These are phyloP conservation scores for Semnopithecus entellus DNA, from an alignment of 2,113 vertebrate genomes.

Conservation along the genomic window DNA sequence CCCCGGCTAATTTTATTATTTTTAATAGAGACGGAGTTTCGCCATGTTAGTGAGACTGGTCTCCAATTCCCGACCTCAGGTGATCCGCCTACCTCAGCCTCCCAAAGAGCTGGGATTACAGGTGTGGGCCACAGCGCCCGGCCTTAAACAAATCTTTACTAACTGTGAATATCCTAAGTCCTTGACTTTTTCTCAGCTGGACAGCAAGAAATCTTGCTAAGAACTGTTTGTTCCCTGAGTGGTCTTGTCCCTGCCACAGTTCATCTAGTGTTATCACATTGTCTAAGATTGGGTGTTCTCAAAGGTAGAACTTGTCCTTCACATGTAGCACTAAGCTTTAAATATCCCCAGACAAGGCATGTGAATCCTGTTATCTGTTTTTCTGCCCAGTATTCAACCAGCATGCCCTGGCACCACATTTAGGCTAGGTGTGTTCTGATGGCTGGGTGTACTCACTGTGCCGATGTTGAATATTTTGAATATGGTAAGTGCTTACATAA, in stretches of 20 bases:
- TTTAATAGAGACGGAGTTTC: too few species aligned
- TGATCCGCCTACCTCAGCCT: too few species aligned
- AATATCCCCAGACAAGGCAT: neutral
- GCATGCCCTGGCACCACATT: neutral
- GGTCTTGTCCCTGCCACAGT: neutral
- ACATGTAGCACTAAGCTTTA: neutral
- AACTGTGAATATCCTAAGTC: neutral
- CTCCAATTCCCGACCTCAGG: too few species aligned
- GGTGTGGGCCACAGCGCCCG: too few species aligned
- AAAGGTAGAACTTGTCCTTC: neutral
- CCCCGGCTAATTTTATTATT: too few species aligned
- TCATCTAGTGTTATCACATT: neutral
- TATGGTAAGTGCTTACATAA: neutral
- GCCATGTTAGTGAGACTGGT: too few species aligned
- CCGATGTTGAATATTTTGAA: constrained; percentile 4
- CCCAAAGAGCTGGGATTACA: too few species aligned
- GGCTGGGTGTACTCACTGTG: neutral
- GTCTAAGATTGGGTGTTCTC: neutral
- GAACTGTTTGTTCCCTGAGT: neutral
- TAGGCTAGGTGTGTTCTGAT: neutral
- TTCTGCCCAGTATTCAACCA: neutral
- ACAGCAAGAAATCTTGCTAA: neutral
- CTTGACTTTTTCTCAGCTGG: neutral
- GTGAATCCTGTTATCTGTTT: neutral
- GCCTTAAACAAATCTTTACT: neutral